These are phyloP conservation scores for Cotesia typhae DNA, from an alignment of 1,140 invertebrate genomes.

Conservation along the genomic window DNA sequence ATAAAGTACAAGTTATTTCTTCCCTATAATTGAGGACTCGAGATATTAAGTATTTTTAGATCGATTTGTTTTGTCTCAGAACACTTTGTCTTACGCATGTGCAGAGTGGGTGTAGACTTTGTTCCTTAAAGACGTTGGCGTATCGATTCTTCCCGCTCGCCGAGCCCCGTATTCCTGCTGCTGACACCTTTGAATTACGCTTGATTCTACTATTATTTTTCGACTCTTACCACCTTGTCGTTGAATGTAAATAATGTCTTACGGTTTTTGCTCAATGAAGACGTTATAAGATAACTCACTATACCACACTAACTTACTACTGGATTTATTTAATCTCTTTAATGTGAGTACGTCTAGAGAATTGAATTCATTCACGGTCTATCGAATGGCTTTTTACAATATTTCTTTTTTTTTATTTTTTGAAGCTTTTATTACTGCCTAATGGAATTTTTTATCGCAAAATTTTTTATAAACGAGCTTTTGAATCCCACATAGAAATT, in stretches of 20 bases:
- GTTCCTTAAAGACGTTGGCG: constrained; percentile 32
- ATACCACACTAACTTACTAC: background rate
- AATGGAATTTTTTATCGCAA: no score
- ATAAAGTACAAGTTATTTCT: no score
- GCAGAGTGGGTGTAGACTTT: constrained; percentile 32
- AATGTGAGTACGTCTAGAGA: background rate
- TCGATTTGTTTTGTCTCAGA: constrained; percentile 18
- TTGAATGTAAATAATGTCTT: background rate
- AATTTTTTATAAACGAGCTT: background rate
- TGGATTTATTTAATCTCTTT: background rate
- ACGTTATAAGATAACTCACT: background rate
- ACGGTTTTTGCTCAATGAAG: constrained; percentile 1
- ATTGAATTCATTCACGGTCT: background rate
- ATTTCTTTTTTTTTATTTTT: background rate
- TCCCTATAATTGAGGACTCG: no score
- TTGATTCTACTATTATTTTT: constrained; percentile 16
- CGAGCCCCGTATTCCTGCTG: constrained; percentile 25
- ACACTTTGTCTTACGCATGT: constrained; percentile 21
- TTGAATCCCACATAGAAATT: background rate
- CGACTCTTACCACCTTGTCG: background rate
- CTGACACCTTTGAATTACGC: constrained; percentile 40
- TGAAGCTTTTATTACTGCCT: no score
- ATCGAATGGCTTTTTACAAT: constrained; percentile 2
- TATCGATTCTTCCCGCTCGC: constrained; percentile 31
- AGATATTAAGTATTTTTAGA: constrained; percentile 1